phyloP scores from a whole-genome alignment of 2,797 vertebrate genomes.

The Odontamblyopus lacepedii region DNA sequence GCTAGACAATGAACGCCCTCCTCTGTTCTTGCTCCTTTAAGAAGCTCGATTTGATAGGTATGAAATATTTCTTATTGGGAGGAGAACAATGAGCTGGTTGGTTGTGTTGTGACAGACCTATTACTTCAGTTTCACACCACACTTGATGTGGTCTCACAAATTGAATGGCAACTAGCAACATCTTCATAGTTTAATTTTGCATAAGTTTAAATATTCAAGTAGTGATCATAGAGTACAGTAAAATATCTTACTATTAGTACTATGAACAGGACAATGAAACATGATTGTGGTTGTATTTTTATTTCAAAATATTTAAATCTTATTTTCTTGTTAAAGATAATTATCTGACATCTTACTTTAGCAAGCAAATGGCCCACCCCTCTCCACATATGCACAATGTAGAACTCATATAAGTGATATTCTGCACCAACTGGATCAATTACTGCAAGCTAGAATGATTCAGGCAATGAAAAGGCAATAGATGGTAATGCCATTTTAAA shows the following conservation, averaged over 20 bases:
- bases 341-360: background rate
- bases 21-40: conserved; percentile 39
- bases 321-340: background rate
- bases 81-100: conserved; percentile 49
- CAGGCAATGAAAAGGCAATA: background rate
- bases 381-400: background rate
- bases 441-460: background rate
- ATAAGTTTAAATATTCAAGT: background rate
- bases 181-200: background rate
- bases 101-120: conserved; percentile 34
- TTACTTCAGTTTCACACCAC: conserved; percentile 50
- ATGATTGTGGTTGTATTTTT: background rate
- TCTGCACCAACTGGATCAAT: background rate
- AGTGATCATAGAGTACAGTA: background rate
- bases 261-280: background rate
- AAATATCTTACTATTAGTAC: background rate
- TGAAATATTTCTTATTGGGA: conserved; percentile 30
- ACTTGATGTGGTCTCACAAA: conserved; percentile 44
- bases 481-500: background rate
- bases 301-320: background rate
- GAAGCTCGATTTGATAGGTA: conserved; percentile 39
- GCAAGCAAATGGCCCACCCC: background rate
- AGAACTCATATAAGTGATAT: background rate
- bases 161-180: background rate
- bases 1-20: conserved; percentile 43